phyloP scores from a whole-genome alignment of 2,888 invertebrate genomes.

The Cheilosia impressa region DNA sequence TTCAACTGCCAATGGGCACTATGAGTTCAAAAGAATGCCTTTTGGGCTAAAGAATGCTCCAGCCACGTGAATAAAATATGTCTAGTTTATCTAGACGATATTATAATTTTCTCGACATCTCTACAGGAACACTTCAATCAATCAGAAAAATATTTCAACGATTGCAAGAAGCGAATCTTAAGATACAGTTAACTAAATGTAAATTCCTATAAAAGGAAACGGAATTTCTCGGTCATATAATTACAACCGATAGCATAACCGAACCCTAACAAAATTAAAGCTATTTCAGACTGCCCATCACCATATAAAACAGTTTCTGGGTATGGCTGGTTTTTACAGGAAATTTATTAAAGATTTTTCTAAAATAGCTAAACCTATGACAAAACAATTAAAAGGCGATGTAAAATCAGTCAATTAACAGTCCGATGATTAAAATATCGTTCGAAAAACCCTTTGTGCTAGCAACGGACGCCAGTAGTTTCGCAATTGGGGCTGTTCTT shows the following conservation, averaged over 20 bases:
- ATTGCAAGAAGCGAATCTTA: slow-evolving; percentile 74
- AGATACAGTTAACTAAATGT: slow-evolving; percentile 76
- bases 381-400: slow-evolving; percentile 52
- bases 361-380: slow-evolving; percentile 61
- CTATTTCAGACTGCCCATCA: slow-evolving; percentile 75
- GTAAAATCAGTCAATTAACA: too few relatives aligned
- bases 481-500: too few relatives aligned
- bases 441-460: too few relatives aligned
- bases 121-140: slow-evolving; percentile 77
- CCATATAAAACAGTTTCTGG: slow-evolving; percentile 76
- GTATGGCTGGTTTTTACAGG: slow-evolving; percentile 76
- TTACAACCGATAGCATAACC: slow-evolving; percentile 77
- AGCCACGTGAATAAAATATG: slow-evolving; percentile 37
- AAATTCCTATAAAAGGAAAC: slow-evolving; percentile 77
- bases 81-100: slow-evolving; percentile 79
- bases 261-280: slow-evolving; percentile 75
- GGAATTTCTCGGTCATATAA: slow-evolving; percentile 77
- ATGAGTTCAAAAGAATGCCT: too few relatives aligned
- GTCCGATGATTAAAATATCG: too few relatives aligned
- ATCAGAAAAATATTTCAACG: slow-evolving; percentile 72
- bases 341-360: slow-evolving; percentile 56
- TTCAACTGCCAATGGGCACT: slow-evolving; percentile 48
- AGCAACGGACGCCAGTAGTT: too few relatives aligned
- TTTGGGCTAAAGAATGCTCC: too few relatives aligned
- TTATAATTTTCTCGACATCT: slow-evolving; percentile 76